Evolutionary conservation across 2,113 vertebrate genomes (phyloP).

Genomic region (Plecotus auritus): DNA sequence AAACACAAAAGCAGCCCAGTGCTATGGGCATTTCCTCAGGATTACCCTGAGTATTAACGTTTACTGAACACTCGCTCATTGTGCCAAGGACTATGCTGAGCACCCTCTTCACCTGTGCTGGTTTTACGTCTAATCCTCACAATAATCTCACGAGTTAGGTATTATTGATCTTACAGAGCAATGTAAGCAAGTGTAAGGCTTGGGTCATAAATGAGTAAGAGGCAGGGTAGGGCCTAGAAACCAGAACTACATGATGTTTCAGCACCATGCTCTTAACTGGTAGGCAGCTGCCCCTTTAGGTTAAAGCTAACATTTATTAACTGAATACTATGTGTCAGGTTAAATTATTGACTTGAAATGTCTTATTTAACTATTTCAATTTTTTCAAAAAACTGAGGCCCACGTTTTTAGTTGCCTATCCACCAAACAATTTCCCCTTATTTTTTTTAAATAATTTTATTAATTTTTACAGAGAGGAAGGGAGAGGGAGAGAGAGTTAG

Average conservation of each 20-base stretch:
- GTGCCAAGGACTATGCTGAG: neutral
- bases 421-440: neutral
- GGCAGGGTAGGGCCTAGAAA: neutral
- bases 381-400: neutral
- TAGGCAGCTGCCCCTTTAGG: neutral
- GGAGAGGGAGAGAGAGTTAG: too few relatives aligned
- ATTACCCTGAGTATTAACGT: neutral
- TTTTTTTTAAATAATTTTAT: neutral
- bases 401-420: neutral
- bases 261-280: neutral
- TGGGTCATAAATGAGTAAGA: neutral
- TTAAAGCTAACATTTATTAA: conserved; percentile 39
- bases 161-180: neutral
- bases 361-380: conserved; percentile 25
- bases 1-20: neutral
- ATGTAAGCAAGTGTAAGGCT: neutral
- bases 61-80: neutral
- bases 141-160: neutral
- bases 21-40: neutral
- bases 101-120: neutral
- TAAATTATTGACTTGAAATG: conserved; percentile 33
- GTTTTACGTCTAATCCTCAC: neutral
- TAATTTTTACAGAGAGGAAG: too few relatives aligned
- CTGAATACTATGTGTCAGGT: neutral
- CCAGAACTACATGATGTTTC: neutral